Conservation (phyloP, 2,113 vertebrate genomes). For the Vulpes vulpes region DNA sequence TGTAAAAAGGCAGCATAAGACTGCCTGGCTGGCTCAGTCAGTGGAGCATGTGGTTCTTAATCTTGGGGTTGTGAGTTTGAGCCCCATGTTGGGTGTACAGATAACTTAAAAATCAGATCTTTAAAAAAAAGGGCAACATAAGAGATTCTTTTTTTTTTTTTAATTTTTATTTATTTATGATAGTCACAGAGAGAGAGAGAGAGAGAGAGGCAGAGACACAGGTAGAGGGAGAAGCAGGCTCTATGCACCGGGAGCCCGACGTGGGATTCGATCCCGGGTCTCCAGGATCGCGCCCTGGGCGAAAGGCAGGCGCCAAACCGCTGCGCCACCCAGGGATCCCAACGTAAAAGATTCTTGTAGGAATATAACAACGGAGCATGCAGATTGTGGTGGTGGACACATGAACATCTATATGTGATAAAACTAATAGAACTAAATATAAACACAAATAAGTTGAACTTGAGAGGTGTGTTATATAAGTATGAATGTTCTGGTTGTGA, state of each 20-base stretch:
- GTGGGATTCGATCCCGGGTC: no score
- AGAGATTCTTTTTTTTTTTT: not conserved
- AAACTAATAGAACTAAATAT: not conserved
- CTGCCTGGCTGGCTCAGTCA: not conserved
- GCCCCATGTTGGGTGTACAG: not conserved
- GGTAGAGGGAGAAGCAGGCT: no score
- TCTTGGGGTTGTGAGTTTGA: not conserved
- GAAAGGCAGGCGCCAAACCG: no score
- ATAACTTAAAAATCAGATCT: not conserved
- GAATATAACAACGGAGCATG: not conserved
- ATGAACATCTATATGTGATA: not conserved
- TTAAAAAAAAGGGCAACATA: not conserved
- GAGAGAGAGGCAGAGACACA: no score
- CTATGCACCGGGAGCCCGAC: no score
- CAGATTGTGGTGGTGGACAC: not conserved
- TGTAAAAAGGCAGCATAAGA: not conserved
- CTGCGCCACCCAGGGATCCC: no score
- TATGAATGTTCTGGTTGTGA: not conserved
- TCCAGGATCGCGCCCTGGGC: no score
- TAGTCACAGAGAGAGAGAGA: no score
- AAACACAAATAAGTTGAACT: not conserved
- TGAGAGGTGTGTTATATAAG: not conserved
- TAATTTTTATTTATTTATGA: no score
- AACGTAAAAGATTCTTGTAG: not conserved
- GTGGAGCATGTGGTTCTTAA: not conserved